Evolutionary conservation across 2,888 invertebrate species (phyloP).

Genomic region (Sarcophaga subvicina): DNA sequence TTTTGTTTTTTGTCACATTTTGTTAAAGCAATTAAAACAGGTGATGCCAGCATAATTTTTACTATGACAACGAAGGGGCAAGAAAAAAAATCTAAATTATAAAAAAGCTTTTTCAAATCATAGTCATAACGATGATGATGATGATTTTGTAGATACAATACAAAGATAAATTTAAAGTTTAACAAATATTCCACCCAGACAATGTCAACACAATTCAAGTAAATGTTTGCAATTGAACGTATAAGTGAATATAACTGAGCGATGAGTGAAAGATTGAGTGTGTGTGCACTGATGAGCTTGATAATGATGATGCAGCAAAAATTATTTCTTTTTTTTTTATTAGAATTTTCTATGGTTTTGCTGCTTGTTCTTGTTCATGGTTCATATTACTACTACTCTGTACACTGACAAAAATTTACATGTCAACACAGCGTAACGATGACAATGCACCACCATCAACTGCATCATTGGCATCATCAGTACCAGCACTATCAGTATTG

Average conservation of each 20-base stretch:
- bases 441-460: background rate
- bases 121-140: background rate
- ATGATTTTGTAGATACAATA: background rate
- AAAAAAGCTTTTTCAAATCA: constrained; percentile 44
- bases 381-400: background rate
- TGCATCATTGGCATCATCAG: background rate
- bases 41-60: constrained; percentile 59
- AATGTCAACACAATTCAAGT: constrained; percentile 59
- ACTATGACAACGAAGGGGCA: constrained; percentile 28
- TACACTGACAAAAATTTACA: background rate
- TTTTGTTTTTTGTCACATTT: background rate
- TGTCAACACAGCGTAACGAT: background rate
- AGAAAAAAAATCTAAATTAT: constrained; percentile 36
- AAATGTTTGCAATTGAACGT: constrained; percentile 37
- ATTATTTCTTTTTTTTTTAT: constrained; percentile 27
- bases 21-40: constrained; percentile 57
- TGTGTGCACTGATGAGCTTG: background rate
- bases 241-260: background rate
- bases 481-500: constrained; percentile 30
- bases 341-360: constrained; percentile 51
- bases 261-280: background rate
- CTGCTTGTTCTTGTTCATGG: background rate
- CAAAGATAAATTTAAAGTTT: background rate
- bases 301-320: constrained; percentile 50
- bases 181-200: constrained; percentile 33